Base-by-base conservation (phyloP, 2,113 vertebrate species). In the Gambusia affinis region DNA sequence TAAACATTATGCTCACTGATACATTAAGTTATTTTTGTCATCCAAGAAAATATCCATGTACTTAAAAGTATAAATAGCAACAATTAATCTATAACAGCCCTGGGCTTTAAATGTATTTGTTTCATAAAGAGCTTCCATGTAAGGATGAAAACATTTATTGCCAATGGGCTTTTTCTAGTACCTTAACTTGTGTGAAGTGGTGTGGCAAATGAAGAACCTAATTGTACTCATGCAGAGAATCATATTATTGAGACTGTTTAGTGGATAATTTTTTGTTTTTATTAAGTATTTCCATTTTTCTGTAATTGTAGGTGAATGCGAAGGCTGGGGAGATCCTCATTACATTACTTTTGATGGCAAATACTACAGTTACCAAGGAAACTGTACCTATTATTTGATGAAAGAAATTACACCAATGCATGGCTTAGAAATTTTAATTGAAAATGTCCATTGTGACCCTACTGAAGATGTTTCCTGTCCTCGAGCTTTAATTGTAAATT, bases 251-350 rank as follows among this genome's bases (percentile, higher is more conserved):
- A 35, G 35, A 35, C 35, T 35, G 35, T 10, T 35, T 35, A 35
- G 35, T 35, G 35, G 35, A 35, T 35, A 2, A 8, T 2, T 35
- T 35, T 35, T 19, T 44, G 30, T 10, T 17, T 60, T 33, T 24
- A 51, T 64, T 35, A 54, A 29, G 19, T 47, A 31, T 31, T 28
- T 65, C 65, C 12, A 75, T 68, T 67, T 73, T 79, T 35, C 35
- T 35, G 35, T 35, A 8, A 35, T 8, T 35, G 35, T 35, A 99
- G 98, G 98, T 85, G 93, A 93, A 67, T 99, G 98, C 88, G 93
- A 94, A 22, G 97, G 97, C 70, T 99, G 97, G 97, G 98, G 97
- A 67, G 97, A 98, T 87, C 96, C 97, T 0, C 98, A 99, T 91
- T 98, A 96, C 76, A 76, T 91, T 73, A 99, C 98, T 70, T 99